Conservation (phyloP, 2,888 invertebrate genomes). For the Dolichomitus sp. region DNA sequence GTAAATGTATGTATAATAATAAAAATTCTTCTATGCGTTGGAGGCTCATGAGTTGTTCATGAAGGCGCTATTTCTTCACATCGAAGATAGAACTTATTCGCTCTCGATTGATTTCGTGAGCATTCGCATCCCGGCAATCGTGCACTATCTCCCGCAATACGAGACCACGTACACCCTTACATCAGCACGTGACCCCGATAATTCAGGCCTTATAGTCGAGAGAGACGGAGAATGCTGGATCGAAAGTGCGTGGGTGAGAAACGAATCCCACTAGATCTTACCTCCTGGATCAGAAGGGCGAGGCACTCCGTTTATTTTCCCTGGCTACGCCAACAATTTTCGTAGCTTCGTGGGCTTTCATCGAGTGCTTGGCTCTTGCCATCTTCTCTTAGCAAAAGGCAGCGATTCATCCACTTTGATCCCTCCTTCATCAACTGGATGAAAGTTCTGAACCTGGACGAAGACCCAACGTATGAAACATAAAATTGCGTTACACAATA, state of each 20-base stretch:
- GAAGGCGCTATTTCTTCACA: conserved; percentile 7
- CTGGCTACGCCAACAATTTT: conserved; percentile 34
- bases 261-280: conserved; percentile 52
- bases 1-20: neutral
- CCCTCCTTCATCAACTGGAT: conserved; percentile 41
- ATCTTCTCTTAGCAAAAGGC: conserved; percentile 6
- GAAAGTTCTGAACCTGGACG: neutral
- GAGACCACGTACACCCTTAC: conserved; percentile 57
- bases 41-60: neutral
- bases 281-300: conserved; percentile 37
- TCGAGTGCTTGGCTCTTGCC: conserved; percentile 15
- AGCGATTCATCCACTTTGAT: conserved; percentile 31
- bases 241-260: conserved; percentile 44
- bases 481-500: neutral
- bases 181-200: conserved; percentile 70
- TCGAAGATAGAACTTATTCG: conserved; percentile 55
- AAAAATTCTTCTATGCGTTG: neutral
- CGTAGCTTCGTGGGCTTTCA: conserved; percentile 42
- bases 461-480: neutral
- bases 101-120: conserved; percentile 72
- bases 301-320: conserved; percentile 59
- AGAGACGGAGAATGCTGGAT: conserved; percentile 22
- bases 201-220: conserved; percentile 58
- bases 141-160: conserved; percentile 42
- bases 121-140: conserved; percentile 46